Conservation (phyloP, 2,888 invertebrate genomes). For the Sclerodermus sp. region DNA sequence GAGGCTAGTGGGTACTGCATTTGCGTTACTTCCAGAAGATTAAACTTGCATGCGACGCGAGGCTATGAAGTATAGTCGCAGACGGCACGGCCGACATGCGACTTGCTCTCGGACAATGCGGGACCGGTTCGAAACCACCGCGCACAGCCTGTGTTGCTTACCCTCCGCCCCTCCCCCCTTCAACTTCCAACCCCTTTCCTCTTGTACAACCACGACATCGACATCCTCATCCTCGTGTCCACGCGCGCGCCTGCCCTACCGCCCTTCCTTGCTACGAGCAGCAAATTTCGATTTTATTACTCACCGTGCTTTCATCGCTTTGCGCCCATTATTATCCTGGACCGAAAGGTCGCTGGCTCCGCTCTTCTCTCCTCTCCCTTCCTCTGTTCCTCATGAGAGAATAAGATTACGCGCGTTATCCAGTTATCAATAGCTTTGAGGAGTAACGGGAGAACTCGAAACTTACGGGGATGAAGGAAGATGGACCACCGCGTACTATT, state of each 20-base stretch:
- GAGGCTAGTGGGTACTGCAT: conserved; percentile 37
- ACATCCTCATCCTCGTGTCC: not conserved
- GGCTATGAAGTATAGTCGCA: conserved; percentile 47
- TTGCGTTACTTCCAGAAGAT: conserved; percentile 56
- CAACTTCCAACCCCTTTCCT: not conserved
- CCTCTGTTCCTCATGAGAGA: not conserved
- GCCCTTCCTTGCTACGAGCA: conserved; percentile 10
- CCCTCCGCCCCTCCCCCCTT: no score
- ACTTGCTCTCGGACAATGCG: conserved; percentile 49
- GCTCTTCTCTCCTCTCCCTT: not conserved
- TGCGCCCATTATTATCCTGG: not conserved
- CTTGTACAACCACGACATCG: not conserved
- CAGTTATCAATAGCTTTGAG: no score
- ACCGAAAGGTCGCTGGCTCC: not conserved
- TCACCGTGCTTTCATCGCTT: not conserved
- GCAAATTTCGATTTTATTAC: conserved; percentile 43
- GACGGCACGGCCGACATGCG: conserved; percentile 45
- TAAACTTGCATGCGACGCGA: conserved; percentile 53
- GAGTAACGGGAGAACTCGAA: no score
- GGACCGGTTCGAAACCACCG: conserved; percentile 21
- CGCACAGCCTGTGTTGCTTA: no score
- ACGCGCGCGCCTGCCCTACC: no score
- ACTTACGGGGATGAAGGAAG: no score
- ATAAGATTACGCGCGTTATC: no score
- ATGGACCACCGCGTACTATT: no score